A percentile compares a stretch with the other conserved stretches of the same genome.
Conservation (phyloP, 1,140 invertebrate genomes). For the Sitophilus oryzae region DNA sequence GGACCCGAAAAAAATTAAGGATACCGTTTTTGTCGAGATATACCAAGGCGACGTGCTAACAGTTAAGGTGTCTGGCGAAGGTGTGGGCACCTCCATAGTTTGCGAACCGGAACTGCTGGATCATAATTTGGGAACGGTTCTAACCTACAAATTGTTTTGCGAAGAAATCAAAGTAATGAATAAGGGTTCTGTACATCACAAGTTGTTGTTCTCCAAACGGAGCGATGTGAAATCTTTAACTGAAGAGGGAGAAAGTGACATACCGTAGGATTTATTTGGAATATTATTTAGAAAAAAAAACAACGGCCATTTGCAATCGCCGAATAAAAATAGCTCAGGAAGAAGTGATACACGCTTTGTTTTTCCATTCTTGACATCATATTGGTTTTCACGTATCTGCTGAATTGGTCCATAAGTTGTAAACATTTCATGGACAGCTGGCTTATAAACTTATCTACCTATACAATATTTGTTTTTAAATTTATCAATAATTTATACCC, state of each 20-base stretch:
- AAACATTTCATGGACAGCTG: too few species aligned
- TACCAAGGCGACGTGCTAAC: conserved; percentile 30
- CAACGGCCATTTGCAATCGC: too few species aligned
- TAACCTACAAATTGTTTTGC: conserved; percentile 39
- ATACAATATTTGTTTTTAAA: too few species aligned
- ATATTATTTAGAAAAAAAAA: too few species aligned
- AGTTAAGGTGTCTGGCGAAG: conserved; percentile 32
- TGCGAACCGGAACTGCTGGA: conserved; percentile 43
- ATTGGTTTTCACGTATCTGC: too few species aligned
- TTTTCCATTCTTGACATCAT: too few species aligned
- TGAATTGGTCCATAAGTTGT: too few species aligned
- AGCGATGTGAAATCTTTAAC: conserved; percentile 22
- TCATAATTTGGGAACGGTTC: conserved; percentile 42
- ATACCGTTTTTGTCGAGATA: conserved; percentile 36
- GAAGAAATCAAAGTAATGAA: conserved; percentile 43
- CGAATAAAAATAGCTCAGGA: too few species aligned
- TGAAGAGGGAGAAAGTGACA: conserved; percentile 7
- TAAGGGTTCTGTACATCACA: conserved; percentile 37
- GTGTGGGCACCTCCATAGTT: conserved; percentile 43
- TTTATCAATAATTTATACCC: too few species aligned
- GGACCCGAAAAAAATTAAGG: conserved; percentile 39
- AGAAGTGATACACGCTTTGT: too few species aligned
- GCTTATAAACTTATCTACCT: too few species aligned
- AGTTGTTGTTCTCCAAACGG: conserved; percentile 36
- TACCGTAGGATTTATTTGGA: too few species aligned